phyloP scores from a whole-genome alignment of 1,140 invertebrate species.

The Penaeus chinensis region DNA sequence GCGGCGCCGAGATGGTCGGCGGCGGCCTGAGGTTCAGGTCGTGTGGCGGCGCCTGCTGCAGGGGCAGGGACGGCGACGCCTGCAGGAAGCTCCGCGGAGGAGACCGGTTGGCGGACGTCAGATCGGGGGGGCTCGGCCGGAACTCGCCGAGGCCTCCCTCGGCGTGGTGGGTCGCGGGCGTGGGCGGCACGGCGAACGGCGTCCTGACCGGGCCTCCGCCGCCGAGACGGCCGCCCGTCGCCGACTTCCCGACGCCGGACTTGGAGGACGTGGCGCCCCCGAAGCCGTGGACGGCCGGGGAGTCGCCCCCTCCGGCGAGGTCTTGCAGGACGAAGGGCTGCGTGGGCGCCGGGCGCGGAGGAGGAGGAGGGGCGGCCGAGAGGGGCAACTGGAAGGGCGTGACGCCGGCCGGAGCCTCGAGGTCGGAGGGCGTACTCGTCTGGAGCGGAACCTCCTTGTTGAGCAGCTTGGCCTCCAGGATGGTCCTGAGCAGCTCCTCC shows the following conservation, averaged over 20 bases:
- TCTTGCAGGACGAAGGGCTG: not conserved
- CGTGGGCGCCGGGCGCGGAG: not conserved
- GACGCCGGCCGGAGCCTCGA: not conserved
- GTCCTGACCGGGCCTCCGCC: not conserved
- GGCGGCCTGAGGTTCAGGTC: too few species aligned
- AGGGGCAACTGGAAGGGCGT: constrained; percentile 7
- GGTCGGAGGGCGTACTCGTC: not conserved
- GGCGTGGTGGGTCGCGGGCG: not conserved
- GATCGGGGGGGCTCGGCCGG: constrained; percentile 20
- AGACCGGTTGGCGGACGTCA: not conserved
- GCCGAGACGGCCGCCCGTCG: not conserved
- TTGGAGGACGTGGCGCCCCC: not conserved
- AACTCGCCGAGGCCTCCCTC: not conserved
- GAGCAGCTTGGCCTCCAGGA: not conserved
- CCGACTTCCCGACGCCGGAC: not conserved
- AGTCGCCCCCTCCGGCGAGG: not conserved
- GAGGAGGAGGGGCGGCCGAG: not conserved
- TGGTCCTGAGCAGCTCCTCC: constrained; percentile 15
- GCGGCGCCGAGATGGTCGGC: too few species aligned
- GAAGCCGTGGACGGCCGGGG: not conserved
- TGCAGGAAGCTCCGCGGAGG: too few species aligned
- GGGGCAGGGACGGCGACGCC: too few species aligned
- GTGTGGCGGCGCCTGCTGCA: too few species aligned
- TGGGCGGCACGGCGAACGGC: not conserved
- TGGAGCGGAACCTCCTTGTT: not conserved